Percentiles rank a stretch among this genome's conserved stretches.
These are phyloP conservation scores for Thalassarche chlororhynchos DNA, from an alignment of 2,113 vertebrate species.

Conservation along the genomic window DNA sequence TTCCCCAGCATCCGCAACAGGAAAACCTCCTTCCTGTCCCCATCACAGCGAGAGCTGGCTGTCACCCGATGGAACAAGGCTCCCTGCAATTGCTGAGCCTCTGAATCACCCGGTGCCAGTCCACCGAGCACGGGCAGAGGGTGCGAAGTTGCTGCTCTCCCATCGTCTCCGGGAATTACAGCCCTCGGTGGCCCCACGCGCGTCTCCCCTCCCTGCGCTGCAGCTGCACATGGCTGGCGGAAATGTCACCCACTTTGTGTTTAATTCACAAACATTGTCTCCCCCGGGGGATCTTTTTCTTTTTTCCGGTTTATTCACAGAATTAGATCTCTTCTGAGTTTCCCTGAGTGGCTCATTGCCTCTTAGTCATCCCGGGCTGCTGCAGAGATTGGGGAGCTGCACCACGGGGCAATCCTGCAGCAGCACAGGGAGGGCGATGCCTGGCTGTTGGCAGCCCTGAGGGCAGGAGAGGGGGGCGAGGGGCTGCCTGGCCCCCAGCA, in stretches of 20 bases:
- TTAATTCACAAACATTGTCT: not conserved
- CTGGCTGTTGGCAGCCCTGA: not conserved
- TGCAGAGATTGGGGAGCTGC: fast-evolving
- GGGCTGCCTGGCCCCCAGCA: not conserved
- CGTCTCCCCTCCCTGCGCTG: not conserved
- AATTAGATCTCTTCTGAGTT: not conserved
- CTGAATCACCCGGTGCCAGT: not conserved
- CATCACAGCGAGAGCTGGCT: not conserved
- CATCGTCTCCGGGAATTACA: not conserved
- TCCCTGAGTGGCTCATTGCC: not conserved
- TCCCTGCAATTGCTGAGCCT: not conserved
- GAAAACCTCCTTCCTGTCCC: not conserved
- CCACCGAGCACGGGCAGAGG: fast-evolving
- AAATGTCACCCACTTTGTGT: not conserved
- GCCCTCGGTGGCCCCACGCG: not conserved
- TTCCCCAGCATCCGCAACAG: not conserved
- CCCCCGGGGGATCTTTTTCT: not conserved
- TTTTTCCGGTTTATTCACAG: not conserved
- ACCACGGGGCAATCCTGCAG: not conserved
- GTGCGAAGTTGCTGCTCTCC: not conserved
- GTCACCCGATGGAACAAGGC: not conserved
- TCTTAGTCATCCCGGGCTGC: not conserved
- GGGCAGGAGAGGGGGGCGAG: not conserved
- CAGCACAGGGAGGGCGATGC: not conserved
- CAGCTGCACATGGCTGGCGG: not conserved